Base-by-base conservation (phyloP, 2,888 invertebrate genomes). In the Eustalomyia histrio region DNA sequence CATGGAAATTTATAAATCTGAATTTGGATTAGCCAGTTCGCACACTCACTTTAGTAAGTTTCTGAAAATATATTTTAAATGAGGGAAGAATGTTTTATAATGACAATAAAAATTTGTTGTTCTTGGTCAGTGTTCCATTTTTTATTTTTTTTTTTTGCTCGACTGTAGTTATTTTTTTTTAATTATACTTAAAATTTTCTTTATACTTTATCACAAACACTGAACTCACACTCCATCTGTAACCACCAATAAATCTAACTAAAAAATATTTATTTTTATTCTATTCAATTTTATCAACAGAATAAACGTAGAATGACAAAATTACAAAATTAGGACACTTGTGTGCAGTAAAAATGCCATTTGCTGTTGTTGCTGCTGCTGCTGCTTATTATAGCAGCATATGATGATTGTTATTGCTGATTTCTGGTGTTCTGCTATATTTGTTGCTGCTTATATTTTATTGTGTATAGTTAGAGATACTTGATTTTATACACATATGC, bases 281-380 rank as follows among this genome's bases (percentile, higher is more conserved):
- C 18, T 52, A 12, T 58, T 53, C 35, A 16, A 35, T 67, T 67
- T 73, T 50, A 58, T 74, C 61, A 55, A 39, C 64, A 67, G 87
- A 87, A 88, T 80, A 83, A 86, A 84, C 86, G 87, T 87, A 85
- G 88, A 89, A 87, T 88, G 89, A 84, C 84, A 85, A 85, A 86
- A 84, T 86, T 86, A 79, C 86, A 87, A 86, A 89, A 89, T 83
- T 89, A 88, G 89, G 89, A 88, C 89, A 89, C 89, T 89, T 89
- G 89, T 89, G 89, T 89, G 89, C 89, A 89, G 84, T 85, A 80
- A 60, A 79, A 57, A 50, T 47, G 43, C 43, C 43, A 47, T 47
- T 47, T 47, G 4, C 43, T 43, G 33, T 53, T 71, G 58, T 55
- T 58, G 61, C 33, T 55, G 58, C 35, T 58, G 61, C 33, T 55